Percentiles rank a stretch among this genome's conserved stretches.
phyloP scores from a whole-genome alignment of 2,113 vertebrate species.

The Scartelaos histophorus region DNA sequence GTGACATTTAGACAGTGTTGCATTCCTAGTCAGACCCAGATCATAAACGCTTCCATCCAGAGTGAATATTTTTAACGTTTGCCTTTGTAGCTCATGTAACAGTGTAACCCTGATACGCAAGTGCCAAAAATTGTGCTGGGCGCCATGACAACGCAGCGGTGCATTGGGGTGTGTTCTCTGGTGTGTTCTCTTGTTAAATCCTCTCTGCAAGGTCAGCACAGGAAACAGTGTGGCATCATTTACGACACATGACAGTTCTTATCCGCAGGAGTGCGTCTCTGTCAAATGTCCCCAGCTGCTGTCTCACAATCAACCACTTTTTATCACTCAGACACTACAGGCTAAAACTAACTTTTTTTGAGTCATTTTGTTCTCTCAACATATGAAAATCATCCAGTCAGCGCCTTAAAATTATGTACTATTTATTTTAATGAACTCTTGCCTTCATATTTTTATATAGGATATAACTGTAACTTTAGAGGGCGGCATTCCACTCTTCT shows the following conservation, averaged over 20 bases:
- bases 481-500: no score
- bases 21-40: no score
- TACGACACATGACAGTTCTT: constrained; percentile 55
- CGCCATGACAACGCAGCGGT: constrained; percentile 9
- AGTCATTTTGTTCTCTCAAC: no score
- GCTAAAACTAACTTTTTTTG: no score
- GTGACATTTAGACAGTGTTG: no score
- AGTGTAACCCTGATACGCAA: background rate
- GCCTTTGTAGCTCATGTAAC: background rate
- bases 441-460: no score
- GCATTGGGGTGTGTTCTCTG: constrained; percentile 27
- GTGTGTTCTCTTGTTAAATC: constrained; percentile 48
- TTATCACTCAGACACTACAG: no score
- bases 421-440: no score
- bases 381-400: no score
- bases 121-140: constrained; percentile 12
- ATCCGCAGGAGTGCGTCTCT: constrained; percentile 34
- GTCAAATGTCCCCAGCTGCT: constrained; percentile 54
- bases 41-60: no score
- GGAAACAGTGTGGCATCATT: constrained; percentile 49
- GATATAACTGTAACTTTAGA: no score
- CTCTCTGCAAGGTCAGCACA: constrained; percentile 58
- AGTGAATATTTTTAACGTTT: background rate
- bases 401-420: no score
- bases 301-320: constrained; percentile 37